A percentile compares a stretch with the other conserved stretches of the same genome.
Conservation (phyloP, 2,113 vertebrate genomes). For the Dromaius novaehollandiae region DNA sequence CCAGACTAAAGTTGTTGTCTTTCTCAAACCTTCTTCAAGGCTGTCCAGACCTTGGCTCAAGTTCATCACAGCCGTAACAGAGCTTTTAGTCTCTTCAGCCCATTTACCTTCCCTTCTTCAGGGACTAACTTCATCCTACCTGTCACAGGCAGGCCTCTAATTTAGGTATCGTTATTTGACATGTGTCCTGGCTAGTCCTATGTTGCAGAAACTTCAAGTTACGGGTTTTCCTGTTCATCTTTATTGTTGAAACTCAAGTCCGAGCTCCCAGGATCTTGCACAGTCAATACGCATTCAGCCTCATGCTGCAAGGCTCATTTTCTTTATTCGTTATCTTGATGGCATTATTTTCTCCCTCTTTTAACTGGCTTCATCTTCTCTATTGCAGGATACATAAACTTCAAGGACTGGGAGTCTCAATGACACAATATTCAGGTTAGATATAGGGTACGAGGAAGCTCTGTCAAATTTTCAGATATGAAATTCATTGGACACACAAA, state of each 20-base stretch:
- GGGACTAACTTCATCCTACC: background rate
- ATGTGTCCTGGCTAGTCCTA: accelerated
- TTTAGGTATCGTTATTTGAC: background rate
- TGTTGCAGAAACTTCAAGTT: background rate
- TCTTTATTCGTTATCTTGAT: background rate
- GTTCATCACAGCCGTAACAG: background rate
- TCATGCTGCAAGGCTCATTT: background rate
- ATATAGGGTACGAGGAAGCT: background rate
- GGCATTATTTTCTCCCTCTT: background rate
- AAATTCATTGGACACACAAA: background rate
- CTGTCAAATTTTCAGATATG: background rate
- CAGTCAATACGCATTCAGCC: accelerated
- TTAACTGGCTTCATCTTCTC: background rate
- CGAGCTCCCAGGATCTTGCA: background rate
- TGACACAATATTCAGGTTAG: background rate
- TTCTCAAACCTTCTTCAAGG: background rate
- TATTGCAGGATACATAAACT: accelerated
- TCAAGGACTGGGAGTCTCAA: background rate
- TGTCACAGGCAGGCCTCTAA: background rate
- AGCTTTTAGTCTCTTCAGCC: background rate
- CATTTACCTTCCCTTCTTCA: background rate
- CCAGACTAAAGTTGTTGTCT: background rate
- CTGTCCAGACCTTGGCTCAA: background rate
- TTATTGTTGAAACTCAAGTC: background rate
- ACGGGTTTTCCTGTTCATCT: background rate